Conservation (phyloP, 2,888 invertebrate species). For the Dryomyza anilis region DNA sequence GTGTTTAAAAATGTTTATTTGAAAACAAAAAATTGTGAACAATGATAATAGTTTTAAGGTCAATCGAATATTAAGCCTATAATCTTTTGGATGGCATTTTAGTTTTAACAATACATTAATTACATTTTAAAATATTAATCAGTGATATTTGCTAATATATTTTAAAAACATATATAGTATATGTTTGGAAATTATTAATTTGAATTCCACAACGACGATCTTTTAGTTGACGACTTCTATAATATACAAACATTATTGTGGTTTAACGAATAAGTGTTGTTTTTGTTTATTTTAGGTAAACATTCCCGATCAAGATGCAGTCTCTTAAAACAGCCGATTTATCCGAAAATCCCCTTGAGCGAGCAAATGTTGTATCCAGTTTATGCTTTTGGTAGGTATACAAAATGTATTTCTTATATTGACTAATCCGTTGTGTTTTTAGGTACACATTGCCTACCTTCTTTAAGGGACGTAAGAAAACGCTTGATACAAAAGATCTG, state of each 20-base stretch:
- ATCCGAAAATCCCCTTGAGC: conserved; percentile 66
- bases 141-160: background rate
- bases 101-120: no score
- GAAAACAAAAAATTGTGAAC: no score
- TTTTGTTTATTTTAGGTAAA: background rate
- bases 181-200: background rate
- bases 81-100: no score
- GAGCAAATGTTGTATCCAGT: conserved; percentile 67
- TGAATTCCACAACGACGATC: no score
- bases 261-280: background rate
- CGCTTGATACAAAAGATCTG: conserved; percentile 75
- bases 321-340: conserved; percentile 59
- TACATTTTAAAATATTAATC: no score
- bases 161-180: background rate
- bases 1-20: no score
- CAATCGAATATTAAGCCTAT: no score
- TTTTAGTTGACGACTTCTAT: no score
- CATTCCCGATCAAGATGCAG: conserved; percentile 48
- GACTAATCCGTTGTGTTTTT: conserved; percentile 28
- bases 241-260: no score
- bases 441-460: conserved; percentile 82
- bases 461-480: conserved; percentile 73
- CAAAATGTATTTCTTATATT: background rate
- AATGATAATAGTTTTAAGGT: no score
- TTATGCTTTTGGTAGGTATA: conserved; percentile 66